These are phyloP conservation scores for Hepsetus odoe DNA, from an alignment of 2,113 vertebrate genomes.

Conservation along the genomic window DNA sequence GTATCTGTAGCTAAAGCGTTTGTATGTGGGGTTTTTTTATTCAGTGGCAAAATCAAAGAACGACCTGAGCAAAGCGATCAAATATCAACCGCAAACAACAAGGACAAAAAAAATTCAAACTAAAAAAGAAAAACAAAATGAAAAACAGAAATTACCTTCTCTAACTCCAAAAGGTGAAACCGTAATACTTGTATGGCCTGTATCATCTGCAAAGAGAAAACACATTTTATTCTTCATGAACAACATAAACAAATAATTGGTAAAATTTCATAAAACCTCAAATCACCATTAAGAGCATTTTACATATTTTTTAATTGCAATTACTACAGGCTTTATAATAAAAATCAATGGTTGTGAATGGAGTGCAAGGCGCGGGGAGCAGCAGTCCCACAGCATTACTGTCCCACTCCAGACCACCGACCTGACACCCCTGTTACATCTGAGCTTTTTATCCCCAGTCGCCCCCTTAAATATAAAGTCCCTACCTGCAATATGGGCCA, in stretches of 20 bases:
- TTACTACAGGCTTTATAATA: not conserved
- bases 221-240: not conserved
- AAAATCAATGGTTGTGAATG: not conserved
- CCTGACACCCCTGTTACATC: no score
- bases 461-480: no score
- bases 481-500: constrained; percentile 39
- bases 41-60: no score
- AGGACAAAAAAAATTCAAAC: no score
- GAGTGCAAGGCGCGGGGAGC: constrained; percentile 19
- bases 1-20: no score
- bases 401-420: no score
- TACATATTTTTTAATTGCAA: not conserved
- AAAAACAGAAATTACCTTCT: constrained; percentile 87
- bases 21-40: no score
- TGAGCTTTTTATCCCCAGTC: no score
- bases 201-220: constrained; percentile 87
- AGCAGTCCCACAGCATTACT: constrained; percentile 5
- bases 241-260: not conserved
- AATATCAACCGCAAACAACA: not conserved
- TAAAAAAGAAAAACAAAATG: not conserved
- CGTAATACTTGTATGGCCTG: constrained; percentile 99
- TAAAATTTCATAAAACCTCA: not conserved
- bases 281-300: not conserved
- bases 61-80: no score
- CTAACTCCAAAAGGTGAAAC: constrained; percentile 99